Evolutionary conservation across 2,113 vertebrate species (phyloP).

Genomic region (Prietella phreatophila): DNA sequence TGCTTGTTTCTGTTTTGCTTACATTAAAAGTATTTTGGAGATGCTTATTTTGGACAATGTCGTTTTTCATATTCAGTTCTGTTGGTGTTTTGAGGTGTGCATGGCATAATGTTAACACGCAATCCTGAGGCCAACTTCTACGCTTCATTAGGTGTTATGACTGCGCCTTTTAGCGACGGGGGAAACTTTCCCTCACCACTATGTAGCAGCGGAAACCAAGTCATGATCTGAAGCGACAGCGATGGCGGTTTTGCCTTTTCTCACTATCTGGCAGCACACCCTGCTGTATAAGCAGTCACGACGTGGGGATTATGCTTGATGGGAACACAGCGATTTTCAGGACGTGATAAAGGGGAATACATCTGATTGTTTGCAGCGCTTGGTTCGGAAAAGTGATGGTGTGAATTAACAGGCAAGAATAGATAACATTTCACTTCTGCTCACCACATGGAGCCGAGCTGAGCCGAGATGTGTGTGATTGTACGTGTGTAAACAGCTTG

Average conservation of each 20-base stretch:
- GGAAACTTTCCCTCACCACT: not conserved
- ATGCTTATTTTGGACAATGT: constrained; percentile 16
- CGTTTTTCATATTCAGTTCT: constrained; percentile 17
- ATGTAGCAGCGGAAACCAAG: constrained; percentile 15
- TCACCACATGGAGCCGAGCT: constrained; percentile 40
- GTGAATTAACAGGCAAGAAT: constrained; percentile 38
- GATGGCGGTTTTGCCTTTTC: constrained; percentile 27
- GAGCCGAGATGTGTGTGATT: constrained; percentile 44
- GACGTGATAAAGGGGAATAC: constrained; percentile 32
- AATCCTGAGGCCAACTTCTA: constrained; percentile 33
- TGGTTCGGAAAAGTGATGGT: constrained; percentile 35
- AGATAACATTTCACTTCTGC: constrained; percentile 35
- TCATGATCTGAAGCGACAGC: not conserved
- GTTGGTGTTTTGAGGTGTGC: constrained; percentile 31
- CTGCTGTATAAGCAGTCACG: constrained; percentile 19
- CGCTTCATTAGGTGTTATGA: constrained; percentile 40
- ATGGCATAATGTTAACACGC: constrained; percentile 25
- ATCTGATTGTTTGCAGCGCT: constrained; percentile 44
- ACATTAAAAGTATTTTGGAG: constrained; percentile 36
- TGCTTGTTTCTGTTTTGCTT: constrained; percentile 30
- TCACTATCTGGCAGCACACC: constrained; percentile 20
- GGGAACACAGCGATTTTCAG: constrained; percentile 29
- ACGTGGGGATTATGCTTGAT: constrained; percentile 27
- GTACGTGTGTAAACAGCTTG: constrained; percentile 53
- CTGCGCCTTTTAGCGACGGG: constrained; percentile 12